Evolutionary conservation across 2,888 invertebrate species (phyloP).

Genomic region (Hypena proboscidalis): DNA sequence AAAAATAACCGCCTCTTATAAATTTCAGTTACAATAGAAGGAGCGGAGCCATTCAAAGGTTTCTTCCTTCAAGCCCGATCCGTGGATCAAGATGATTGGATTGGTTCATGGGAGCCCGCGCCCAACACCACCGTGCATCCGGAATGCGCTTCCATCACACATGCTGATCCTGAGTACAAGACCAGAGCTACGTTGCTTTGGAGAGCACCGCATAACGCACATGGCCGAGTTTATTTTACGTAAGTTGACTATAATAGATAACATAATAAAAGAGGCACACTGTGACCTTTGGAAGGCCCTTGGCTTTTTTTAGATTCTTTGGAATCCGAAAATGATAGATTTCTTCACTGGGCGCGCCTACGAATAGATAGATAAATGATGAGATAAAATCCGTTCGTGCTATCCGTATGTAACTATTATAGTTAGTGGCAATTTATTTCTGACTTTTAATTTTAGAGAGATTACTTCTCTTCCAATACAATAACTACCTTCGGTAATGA

Average conservation of each 20-base stretch:
- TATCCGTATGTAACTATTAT: no score
- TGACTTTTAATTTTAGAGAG: no score
- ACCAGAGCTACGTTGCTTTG: conserved; percentile 89
- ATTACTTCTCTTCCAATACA: no score
- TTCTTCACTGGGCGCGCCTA: no score
- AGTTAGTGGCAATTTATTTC: no score
- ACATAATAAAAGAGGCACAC: no score
- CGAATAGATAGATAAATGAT: no score
- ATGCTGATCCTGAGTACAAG: conserved; percentile 91
- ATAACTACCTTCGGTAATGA: no score
- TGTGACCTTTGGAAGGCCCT: no score
- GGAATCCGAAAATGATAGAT: no score
- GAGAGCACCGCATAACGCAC: conserved; percentile 88
- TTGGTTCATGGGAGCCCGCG: conserved; percentile 90
- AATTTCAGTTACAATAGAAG: conserved; percentile 84
- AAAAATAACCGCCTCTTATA: background rate
- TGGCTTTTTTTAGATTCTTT: no score
- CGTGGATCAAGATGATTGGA: conserved; percentile 89
- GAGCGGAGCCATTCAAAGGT: conserved; percentile 89
- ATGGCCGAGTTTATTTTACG: conserved; percentile 93
- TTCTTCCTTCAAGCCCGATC: conserved; percentile 94
- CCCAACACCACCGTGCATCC: conserved; percentile 91
- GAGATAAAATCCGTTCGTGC: no score
- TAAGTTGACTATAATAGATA: conserved; percentile 87
- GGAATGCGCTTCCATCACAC: conserved; percentile 92